Base-by-base conservation (phyloP, 1,140 invertebrate species). In the Meteorus sp. region DNA sequence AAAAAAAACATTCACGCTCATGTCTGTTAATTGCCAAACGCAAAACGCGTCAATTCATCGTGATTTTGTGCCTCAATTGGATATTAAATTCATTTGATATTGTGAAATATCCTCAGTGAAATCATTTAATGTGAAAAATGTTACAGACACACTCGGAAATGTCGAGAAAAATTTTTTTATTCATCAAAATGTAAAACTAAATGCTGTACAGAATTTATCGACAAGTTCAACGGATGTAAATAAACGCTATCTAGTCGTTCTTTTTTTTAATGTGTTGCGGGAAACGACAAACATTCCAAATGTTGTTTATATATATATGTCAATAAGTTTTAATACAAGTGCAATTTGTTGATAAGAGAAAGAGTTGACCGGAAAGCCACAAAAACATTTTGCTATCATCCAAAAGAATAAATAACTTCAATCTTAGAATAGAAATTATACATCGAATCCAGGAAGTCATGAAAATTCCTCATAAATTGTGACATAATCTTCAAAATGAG, bases 351-450 rank as follows among this genome's bases (percentile, higher is more conserved):
- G 31, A 33, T 37, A 52, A 52, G 31, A 52, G 22, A 52, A 31
- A 39, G 35, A n/a, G 39, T 31, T 31, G 29, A 52, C 50, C 50
- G 50, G 50, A 52, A 52, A 37, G 50, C 50, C 50, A 52, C 50
- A 52, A 19, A n/a, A 29, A 13, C 29, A 19, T 35, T 52, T 19
- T 20, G 22, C 25, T 15, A 52, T 52, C 50, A 17, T 31, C 47
- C 31, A 8, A 52, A 22, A 52, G 50, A 52, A 22, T 19, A 35
- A n/a, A n/a, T 22, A 6, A 33, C n/a, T n/a, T n/a, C n/a, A 52
- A 23, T 35, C 33, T 31, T 22, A 52, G 19, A 52, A 52, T 52
- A 52, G 50, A 52, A 52, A 17, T 52, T 17, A 31, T 13, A 13
- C 19, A 17, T 31, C 19, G 33, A 52, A 52, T n/a, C 31, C 27